Base-by-base conservation (phyloP, 2,113 vertebrate species). In the Rana temporaria region DNA sequence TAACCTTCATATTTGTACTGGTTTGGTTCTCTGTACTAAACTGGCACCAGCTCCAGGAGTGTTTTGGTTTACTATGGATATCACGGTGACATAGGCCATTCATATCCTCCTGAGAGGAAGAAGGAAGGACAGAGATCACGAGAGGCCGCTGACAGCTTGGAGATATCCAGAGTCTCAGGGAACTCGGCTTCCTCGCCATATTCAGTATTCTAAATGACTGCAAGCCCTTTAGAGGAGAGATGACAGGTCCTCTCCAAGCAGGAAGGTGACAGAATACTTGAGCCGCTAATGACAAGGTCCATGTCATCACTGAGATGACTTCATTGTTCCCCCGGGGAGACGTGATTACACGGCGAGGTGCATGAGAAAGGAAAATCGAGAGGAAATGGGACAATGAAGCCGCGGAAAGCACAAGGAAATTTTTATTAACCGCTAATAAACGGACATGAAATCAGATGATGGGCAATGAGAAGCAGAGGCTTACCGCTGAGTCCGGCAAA, bases 331-430 rank as follows among this genome's bases (percentile, higher is more conserved):
- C n/a, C 62, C 24, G 6, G 30, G 60, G 80, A 74, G 53, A 82
- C 11, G 16, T 75, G 70, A 82, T 52, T 56, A 66, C 79, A 66
- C 12, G 6, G 12, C 59, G 42, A 22, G 34, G 24, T 3, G 79
- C 52, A 59, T 82, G 79, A 38, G 68, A 82, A 70, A 82, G 79
- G 79, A 82, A 82, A 74, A 26, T 16, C 48, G 38, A 42, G 24
- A 73, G 79, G 79, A 82, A 82, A 19, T 32, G 2, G 60, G 19
- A 82, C 79, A 73, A 82, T 74, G 62, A 82, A 8, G 57, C n/a
- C 16, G 4, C 12, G 57, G 19, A 34, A 20, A 9, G 38, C 18
- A 24, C 48, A 82, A 82, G 79, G 60, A 82, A n/a, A 66, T 20
- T 60, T 69, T 60, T 48, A 71, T 63, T n/a, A 24, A 30, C 32